Percentiles rank a stretch among this genome's conserved stretches.
Conservation (phyloP, 1,140 invertebrate genomes). For the Chironomus tepperi region DNA sequence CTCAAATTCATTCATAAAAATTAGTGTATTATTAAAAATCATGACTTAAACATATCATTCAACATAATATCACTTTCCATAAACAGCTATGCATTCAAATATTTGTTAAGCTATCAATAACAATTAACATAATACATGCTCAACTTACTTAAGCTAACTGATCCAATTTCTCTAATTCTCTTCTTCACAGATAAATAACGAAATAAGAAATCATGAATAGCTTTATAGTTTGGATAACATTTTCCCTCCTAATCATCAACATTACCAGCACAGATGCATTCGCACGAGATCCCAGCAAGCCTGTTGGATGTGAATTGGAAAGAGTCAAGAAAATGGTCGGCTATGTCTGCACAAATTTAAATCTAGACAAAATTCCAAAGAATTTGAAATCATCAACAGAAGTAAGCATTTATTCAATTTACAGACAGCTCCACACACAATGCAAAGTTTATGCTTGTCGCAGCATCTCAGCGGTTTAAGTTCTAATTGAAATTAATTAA, state of each 20-base stretch:
- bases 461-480: background rate
- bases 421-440: background rate
- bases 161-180: background rate
- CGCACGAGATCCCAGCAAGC: background rate
- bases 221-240: background rate
- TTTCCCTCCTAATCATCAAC: background rate
- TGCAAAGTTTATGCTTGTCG: background rate
- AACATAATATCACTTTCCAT: too few relatives aligned
- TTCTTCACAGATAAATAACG: background rate
- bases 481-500: conserved; percentile 20
- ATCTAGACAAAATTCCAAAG: background rate
- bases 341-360: background rate
- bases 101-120: too few relatives aligned
- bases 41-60: too few relatives aligned
- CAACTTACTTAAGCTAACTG: too few relatives aligned
- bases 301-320: background rate
- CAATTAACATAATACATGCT: too few relatives aligned
- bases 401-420: background rate
- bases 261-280: background rate
- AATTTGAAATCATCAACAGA: conserved; percentile 1
- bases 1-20: too few relatives aligned
- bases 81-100: too few relatives aligned
- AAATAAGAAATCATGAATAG: background rate
- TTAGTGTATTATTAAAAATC: too few relatives aligned
- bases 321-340: background rate